Percentiles rank a stretch among this genome's conserved stretches.
phyloP scores from a whole-genome alignment of 2,113 vertebrate genomes.

The Salminus brasiliensis region DNA sequence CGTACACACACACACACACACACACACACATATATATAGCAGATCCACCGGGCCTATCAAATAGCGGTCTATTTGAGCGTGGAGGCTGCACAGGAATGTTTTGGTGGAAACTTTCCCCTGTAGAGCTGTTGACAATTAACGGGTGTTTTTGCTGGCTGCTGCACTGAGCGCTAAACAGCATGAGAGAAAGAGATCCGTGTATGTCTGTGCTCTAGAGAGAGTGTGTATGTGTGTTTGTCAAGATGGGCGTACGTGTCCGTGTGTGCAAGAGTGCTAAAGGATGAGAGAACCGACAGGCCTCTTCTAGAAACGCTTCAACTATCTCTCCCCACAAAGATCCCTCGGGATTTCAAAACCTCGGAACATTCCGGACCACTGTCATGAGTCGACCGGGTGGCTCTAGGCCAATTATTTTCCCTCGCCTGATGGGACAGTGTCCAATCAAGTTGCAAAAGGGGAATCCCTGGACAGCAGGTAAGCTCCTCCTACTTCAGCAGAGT shows the following conservation, averaged over 20 bases:
- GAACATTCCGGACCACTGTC: conserved; percentile 77
- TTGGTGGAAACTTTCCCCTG: conserved; percentile 54
- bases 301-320: conserved; percentile 9
- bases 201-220: background rate
- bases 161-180: conserved; percentile 37
- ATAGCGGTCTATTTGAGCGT: background rate
- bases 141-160: conserved; percentile 50
- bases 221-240: background rate
- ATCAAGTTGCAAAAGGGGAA: conserved; percentile 65
- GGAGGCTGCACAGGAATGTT: conserved; percentile 58
- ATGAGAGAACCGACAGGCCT: background rate
- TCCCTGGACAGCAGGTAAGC: conserved; percentile 35
- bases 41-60: conserved; percentile 42
- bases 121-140: conserved; percentile 47
- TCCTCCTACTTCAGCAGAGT: conserved; percentile 34
- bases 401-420: conserved; percentile 76
- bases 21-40: background rate
- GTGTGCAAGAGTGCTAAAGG: too few species aligned
- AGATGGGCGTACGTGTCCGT: background rate
- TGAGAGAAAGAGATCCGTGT: background rate
- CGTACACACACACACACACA: too few species aligned
- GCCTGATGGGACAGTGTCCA: conserved; percentile 75
- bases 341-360: conserved; percentile 62
- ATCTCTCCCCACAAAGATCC: conserved; percentile 6
- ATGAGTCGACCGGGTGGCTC: conserved; percentile 74